phyloP scores from a whole-genome alignment of 1,140 invertebrate genomes.

The Zaprionus inermis region DNA sequence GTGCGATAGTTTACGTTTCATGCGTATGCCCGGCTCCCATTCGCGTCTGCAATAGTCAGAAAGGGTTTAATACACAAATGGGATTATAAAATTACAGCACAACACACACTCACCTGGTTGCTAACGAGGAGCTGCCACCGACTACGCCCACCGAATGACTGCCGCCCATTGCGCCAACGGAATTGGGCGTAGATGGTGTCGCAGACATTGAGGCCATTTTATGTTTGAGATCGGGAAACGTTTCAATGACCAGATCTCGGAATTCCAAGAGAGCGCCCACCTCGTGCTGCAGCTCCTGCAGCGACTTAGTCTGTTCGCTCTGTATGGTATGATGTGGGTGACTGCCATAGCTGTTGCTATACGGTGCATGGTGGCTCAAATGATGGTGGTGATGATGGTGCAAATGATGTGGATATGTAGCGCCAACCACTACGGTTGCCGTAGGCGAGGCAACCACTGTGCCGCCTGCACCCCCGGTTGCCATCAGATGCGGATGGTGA shows the following conservation, averaged over 20 bases:
- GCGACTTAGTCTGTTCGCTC: constrained; percentile 83
- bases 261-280: constrained; percentile 94
- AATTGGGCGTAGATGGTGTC: constrained; percentile 74
- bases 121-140: constrained; percentile 73
- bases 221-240: constrained; percentile 93
- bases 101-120: constrained; percentile 67
- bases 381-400: constrained; percentile 70
- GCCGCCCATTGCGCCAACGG: constrained; percentile 83
- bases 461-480: constrained; percentile 40
- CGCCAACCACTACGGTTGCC: constrained; percentile 71
- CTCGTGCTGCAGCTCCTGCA: constrained; percentile 93
- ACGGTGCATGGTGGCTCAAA: constrained; percentile 69
- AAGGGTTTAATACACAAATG: not conserved
- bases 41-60: constrained; percentile 85
- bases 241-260: constrained; percentile 95
- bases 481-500: constrained; percentile 70
- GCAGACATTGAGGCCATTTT: constrained; percentile 88
- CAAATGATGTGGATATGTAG: constrained; percentile 75
- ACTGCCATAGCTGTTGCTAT: constrained; percentile 76
- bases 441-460: constrained; percentile 52
- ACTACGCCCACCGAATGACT: constrained; percentile 75
- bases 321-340: constrained; percentile 79
- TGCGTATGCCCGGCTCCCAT: constrained; percentile 91
- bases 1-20: constrained; percentile 88
- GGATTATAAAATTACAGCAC: not conserved